Evolutionary conservation across 1,140 invertebrate genomes (phyloP).

Genomic region (Drosophila arawakana): DNA sequence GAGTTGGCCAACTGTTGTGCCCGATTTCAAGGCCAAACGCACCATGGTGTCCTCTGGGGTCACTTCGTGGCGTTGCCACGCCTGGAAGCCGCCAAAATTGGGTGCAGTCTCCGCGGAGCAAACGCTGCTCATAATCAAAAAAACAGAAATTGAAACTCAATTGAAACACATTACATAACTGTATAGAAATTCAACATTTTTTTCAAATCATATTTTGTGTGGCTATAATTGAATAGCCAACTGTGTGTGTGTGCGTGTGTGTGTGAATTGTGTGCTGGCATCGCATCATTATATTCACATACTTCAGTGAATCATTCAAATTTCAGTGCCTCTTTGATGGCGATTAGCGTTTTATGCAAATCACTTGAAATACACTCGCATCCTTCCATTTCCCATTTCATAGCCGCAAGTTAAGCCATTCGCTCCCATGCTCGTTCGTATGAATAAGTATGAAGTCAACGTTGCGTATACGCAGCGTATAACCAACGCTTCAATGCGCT

Average conservation of each 20-base stretch:
- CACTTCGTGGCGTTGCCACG: slow-evolving; percentile 44
- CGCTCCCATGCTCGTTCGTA: slow-evolving; percentile 6
- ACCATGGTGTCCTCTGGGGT: slow-evolving; percentile 43
- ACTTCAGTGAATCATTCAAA: slow-evolving; percentile 30
- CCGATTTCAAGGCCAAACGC: slow-evolving; percentile 48
- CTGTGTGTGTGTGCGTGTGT: neutral
- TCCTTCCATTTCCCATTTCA: neutral
- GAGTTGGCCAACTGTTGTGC: slow-evolving; percentile 49
- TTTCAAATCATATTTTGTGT: neutral
- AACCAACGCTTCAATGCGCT: slow-evolving; percentile 37
- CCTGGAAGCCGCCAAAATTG: slow-evolving; percentile 9
- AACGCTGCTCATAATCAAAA: neutral
- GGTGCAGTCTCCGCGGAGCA: slow-evolving; percentile 1
- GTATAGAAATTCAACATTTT: neutral
- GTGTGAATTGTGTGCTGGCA: neutral
- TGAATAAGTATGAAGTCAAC: slow-evolving; percentile 23
- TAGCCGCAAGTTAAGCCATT: slow-evolving; percentile 17
- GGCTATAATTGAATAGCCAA: slow-evolving; percentile 14
- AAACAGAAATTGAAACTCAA: neutral
- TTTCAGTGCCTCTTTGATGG: slow-evolving; percentile 32
- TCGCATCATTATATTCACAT: slow-evolving; percentile 46
- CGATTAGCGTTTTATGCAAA: slow-evolving; percentile 62
- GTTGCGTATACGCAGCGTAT: slow-evolving; percentile 52
- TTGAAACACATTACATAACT: slow-evolving; percentile 2
- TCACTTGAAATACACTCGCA: slow-evolving; percentile 40